Base-by-base conservation (phyloP, 1,140 invertebrate species). In the Tetragonula clypearis region DNA sequence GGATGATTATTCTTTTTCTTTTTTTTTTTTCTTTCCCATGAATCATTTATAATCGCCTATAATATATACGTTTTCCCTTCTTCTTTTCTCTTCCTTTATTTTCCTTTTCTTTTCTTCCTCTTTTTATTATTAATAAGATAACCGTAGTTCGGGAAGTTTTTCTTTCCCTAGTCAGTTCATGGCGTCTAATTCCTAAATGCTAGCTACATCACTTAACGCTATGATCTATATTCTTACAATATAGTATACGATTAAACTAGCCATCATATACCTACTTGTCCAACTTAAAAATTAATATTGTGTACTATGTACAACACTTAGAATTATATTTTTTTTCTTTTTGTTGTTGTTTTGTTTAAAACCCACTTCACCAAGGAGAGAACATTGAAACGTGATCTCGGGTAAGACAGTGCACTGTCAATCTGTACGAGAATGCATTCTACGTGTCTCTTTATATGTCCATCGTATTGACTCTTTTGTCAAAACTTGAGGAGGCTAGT, bases 261-360 rank as follows among this genome's bases (percentile, higher is more conserved):
- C 92, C 91, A 93, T 94, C 89, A 90, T 93, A 93, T 93, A 93
- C 92, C 93, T 94, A 94, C 92, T 94, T 93, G 91, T 87, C 93
- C 88, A 91, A 90, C 92, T 93, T 94, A 94, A 85, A 93, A 93
- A 90, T 90, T 94, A 94, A 88, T 94, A 94, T 92, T 94, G 94
- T 93, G 89, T 94, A 95, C 93, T 95, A 94, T 95, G 88, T 95
- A 95, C 94, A 95, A 93, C 91, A 92, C 92, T 94, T 93, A 93
- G 80, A 88, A 65, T 93, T 92, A 93, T 86, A 87, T 60, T 76
- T 86, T 87, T 88, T 87, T 79, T 87, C 75, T 81, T 79, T 81
- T 35, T 35, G 35, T 35, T 77, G 30, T 77, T 78, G 75, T 65
- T 65, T 78, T 65, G 75, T 83, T 92, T 92, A 85, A 93, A 92